Base-by-base conservation (phyloP, 2,888 invertebrate species). In the Agrotis ipsilon region DNA sequence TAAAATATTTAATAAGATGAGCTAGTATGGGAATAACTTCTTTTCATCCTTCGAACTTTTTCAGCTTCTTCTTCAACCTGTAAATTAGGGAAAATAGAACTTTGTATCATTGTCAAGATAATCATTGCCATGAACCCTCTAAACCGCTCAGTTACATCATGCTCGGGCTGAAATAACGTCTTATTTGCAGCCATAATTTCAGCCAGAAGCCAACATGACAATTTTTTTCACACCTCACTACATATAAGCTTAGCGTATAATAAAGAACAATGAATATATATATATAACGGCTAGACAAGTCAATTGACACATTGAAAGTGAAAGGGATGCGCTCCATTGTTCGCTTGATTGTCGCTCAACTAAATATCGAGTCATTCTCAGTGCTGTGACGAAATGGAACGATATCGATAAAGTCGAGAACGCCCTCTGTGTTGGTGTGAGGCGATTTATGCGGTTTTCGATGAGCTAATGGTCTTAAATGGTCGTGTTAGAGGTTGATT, bases 331-430 rank as follows among this genome's bases (percentile, higher is more conserved):
- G 94, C 88, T 68, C 78, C 84, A 90, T 91, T 91, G 92, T 91
- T 85, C 82, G 80, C 72, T 82, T 87, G 92, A 90, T 90, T 92
- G 92, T 93, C 92, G 90, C 88, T 90, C 88, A 81, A 77, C 83
- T 88, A 94, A 95, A 95, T 92, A 95, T 94, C 94, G 91, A 93
- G 94, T 94, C 93, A 94, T 93, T 94, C 94, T 92, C 94, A 93
- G 89, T 90, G 90, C 72, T 79, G 86, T 95, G 94, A 86, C 89
- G 94, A 94, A 95, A 95, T 85, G 81, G 74, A 84, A 75, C 83
- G 78, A 84, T 87, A 89, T 89, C 88, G 83, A 87, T 88, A 86
- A 87, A 88, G 81, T 72, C 77, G 79, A 86, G 84, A 84, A 87
- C 88, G 88, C 89, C 89, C 85, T 85, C 68, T 70, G 67, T 75